phyloP scores from a whole-genome alignment of 2,888 invertebrate species.

The Thymelicus lineola region DNA sequence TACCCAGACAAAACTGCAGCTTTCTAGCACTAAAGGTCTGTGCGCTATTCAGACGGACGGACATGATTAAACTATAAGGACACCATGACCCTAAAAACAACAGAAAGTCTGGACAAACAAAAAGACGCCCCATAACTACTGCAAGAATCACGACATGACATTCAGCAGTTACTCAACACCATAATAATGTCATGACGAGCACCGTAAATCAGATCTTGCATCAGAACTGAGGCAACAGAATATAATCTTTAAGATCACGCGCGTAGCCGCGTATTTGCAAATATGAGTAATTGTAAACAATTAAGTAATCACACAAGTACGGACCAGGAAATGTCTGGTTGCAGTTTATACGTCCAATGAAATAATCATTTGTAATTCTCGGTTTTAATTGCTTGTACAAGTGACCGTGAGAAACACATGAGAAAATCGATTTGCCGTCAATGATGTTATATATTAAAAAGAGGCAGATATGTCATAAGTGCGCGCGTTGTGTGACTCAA shows the following conservation, averaged over 20 bases:
- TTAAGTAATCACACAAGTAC: background rate
- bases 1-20: too few relatives aligned
- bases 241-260: slow-evolving; percentile 3
- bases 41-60: too few relatives aligned
- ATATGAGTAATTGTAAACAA: slow-evolving; percentile 5
- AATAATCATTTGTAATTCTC: background rate
- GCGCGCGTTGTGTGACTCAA: too few relatives aligned
- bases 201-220: slow-evolving; percentile 25
- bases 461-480: too few relatives aligned
- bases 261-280: background rate
- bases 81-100: too few relatives aligned
- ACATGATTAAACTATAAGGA: too few relatives aligned
- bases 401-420: background rate
- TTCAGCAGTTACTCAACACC: slow-evolving; percentile 8
- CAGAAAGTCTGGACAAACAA: too few relatives aligned
- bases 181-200: slow-evolving; percentile 9
- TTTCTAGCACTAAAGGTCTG: too few relatives aligned
- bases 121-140: too few relatives aligned
- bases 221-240: slow-evolving; percentile 15
- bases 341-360: background rate
- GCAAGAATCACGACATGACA: slow-evolving; percentile 8
- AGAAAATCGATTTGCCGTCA: too few relatives aligned
- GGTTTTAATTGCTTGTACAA: background rate
- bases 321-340: background rate
- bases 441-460: too few relatives aligned